Conservation (phyloP, 1,140 invertebrate species). For the Limonius californicus region DNA sequence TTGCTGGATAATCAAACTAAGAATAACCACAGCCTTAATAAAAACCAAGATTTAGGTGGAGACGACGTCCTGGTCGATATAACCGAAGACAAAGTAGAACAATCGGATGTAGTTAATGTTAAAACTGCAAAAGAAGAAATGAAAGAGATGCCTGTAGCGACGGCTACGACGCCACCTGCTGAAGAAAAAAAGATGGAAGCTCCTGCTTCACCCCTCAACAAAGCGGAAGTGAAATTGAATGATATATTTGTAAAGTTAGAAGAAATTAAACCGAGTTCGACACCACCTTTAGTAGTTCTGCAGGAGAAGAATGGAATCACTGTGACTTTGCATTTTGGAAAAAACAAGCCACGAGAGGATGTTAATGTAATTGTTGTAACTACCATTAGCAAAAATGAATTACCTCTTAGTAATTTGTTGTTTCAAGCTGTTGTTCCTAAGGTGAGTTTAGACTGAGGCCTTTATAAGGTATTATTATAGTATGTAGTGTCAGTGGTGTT, state of each 20-base stretch:
- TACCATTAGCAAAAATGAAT: slow-evolving; percentile 74
- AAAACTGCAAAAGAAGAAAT: neutral
- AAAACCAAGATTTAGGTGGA: slow-evolving; percentile 23
- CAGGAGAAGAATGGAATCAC: slow-evolving; percentile 76
- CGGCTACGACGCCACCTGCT: neutral
- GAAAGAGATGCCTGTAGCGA: neutral
- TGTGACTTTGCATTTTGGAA: slow-evolving; percentile 79
- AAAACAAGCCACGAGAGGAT: slow-evolving; percentile 72
- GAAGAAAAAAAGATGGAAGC: neutral
- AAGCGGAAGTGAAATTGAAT: slow-evolving; percentile 46
- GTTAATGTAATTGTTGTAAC: slow-evolving; percentile 86
- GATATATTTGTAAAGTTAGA: slow-evolving; percentile 74
- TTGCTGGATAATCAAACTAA: slow-evolving; percentile 30
- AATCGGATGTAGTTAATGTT: neutral
- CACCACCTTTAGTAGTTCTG: slow-evolving; percentile 61
- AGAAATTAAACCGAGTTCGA: slow-evolving; percentile 66
- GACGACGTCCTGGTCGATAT: slow-evolving; percentile 59
- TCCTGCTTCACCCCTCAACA: neutral
- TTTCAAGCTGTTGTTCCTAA: slow-evolving; percentile 90
- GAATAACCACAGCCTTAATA: neutral
- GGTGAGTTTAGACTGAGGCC: no score
- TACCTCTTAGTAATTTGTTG: slow-evolving; percentile 73
- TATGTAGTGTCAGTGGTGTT: no score
- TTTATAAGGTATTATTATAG: no score
- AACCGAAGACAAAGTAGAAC: slow-evolving; percentile 25